Percentiles rank a stretch among this genome's conserved stretches.
Conservation (phyloP, 1,140 invertebrate genomes). For the Euschistus heros region DNA sequence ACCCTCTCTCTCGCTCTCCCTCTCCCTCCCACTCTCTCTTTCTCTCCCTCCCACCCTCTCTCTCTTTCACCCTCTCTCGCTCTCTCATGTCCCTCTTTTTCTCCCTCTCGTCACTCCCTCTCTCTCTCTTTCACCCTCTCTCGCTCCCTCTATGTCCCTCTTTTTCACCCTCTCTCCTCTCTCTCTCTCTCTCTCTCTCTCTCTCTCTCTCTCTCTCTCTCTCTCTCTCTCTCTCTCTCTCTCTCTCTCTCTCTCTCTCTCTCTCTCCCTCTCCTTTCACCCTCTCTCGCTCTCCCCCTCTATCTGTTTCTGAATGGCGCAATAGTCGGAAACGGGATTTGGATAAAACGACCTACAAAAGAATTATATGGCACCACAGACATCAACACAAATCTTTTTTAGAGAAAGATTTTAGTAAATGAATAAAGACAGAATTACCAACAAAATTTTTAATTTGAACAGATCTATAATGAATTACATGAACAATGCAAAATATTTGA, state of each 20-base stretch:
- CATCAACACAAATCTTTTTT: too few species aligned
- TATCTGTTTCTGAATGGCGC: neutral
- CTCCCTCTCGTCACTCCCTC: neutral
- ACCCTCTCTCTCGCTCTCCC: slow-evolving; percentile 2
- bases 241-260: neutral
- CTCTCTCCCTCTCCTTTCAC: neutral
- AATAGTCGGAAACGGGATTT: too few species aligned
- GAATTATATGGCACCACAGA: too few species aligned
- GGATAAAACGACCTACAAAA: too few species aligned
- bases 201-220: neutral
- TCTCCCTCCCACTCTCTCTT: slow-evolving; percentile 3
- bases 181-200: slow-evolving; percentile 4
- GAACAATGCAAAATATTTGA: too few species aligned
- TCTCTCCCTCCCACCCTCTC: slow-evolving; percentile 1
- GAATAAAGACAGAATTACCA: too few species aligned
- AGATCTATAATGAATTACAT: too few species aligned
- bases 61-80: neutral
- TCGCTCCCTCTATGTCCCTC: too few species aligned
- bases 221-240: neutral
- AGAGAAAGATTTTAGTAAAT: too few species aligned
- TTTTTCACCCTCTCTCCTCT: neutral
- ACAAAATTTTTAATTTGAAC: too few species aligned
- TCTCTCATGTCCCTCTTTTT: neutral
- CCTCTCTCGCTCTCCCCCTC: neutral
- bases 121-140: neutral